These are phyloP conservation scores for Zelleria hepariella DNA, from an alignment of 2,888 invertebrate species.

Conservation along the genomic window DNA sequence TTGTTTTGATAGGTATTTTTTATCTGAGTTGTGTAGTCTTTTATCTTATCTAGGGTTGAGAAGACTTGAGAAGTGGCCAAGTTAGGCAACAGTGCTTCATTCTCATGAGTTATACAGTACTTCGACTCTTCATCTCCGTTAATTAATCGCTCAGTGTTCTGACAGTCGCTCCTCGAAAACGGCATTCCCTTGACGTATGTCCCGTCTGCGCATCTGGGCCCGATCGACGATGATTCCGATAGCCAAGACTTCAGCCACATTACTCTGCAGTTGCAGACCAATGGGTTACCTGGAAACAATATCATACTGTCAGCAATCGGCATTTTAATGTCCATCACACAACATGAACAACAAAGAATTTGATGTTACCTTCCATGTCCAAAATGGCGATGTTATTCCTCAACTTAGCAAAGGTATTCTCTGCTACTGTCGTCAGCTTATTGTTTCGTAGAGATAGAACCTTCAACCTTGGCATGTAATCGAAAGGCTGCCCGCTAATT, in stretches of 20 bases:
- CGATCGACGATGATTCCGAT: constrained; percentile 79
- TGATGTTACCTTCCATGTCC: constrained; percentile 85
- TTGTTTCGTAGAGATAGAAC: constrained; percentile 85
- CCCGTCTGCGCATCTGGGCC: constrained; percentile 86
- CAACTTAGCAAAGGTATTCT: constrained; percentile 80
- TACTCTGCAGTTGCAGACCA: constrained; percentile 85
- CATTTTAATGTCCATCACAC: no score
- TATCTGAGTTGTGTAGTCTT: constrained; percentile 55
- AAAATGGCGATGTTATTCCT: constrained; percentile 86
- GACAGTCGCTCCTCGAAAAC: constrained; percentile 79
- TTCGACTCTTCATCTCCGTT: constrained; percentile 69
- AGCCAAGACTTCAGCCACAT: constrained; percentile 89
- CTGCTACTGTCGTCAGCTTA: constrained; percentile 79
- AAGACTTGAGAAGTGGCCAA: constrained; percentile 73
- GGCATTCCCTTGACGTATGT: constrained; percentile 80
- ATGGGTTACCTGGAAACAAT: constrained; percentile 81
- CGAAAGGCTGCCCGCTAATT: constrained; percentile 84
- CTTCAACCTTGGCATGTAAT: constrained; percentile 86
- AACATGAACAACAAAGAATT: no score
- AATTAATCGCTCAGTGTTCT: constrained; percentile 32
- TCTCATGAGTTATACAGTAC: constrained; percentile 76
- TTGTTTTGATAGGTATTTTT: constrained; percentile 56
- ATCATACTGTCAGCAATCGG: no score
- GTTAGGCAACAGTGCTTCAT: constrained; percentile 72
- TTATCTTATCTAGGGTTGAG: constrained; percentile 71